Evolutionary conservation across 2,888 invertebrate genomes (phyloP), one percentile per base, ranked within the genome.

Genomic region (Xanthorhoe spadicearia): DNA sequence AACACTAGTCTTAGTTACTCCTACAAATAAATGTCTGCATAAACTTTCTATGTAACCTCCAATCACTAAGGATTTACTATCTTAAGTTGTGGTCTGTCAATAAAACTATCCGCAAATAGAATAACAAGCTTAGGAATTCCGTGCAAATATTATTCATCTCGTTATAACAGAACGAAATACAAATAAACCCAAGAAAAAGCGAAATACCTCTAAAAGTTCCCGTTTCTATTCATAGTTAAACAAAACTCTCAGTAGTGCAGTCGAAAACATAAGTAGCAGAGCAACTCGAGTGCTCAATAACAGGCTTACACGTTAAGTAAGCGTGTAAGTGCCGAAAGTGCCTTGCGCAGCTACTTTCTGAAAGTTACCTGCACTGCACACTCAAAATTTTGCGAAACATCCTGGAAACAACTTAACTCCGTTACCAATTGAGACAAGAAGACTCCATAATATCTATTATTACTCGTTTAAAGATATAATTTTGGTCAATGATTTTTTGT

Each of bases 111-210:
- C 59, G 53, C 53, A 69, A 66, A 66, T 58, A 60, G 55, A 61
- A 56, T 63, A 63, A 57, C 61, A 57, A 64, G 57, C 53, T 61
- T 57, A 43, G 49, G 38, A 49, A 60, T 61, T 57, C 13, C n/a
- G 52, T 18, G 56, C 65, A 68, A 68, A 68, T 68, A 65, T 62
- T 68, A 62, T 65, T 59, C 64, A 53, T 55, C 64, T 62, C 59
- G 64, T 65, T 68, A 65, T 68, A 60, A 56, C 64, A 62, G 49
- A 68, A 59, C 59, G 61, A 65, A 53, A 65, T 60, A 64, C 62
- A 71, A 71, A 71, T 71, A 68, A 64, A 43, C 55, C 38, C 61
- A 18, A 62, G 62, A 57, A 53, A 64, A 68, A 67, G 66, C 55
- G 52, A 52, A 60, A 63, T 46, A 50, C 53, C 57, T 49, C 28